A percentile compares a stretch with the other conserved stretches of the same genome.
Evolutionary conservation across 2,797 vertebrate genomes (phyloP).

Genomic region (Chromis chromis): DNA sequence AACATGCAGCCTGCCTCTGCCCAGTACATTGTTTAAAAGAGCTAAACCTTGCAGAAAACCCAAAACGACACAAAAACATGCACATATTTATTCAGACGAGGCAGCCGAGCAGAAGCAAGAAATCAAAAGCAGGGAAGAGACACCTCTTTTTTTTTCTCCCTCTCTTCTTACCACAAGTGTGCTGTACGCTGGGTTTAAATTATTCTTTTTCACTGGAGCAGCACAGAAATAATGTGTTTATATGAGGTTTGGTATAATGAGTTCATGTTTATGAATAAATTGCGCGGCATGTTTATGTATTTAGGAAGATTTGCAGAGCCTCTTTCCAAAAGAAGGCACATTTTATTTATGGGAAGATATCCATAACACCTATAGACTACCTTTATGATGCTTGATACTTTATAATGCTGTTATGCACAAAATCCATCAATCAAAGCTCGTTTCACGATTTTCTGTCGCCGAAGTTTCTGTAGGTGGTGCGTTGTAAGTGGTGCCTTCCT

Average conservation of each 20-base stretch:
- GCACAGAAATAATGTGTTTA: conserved; percentile 45
- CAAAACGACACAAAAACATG: conserved; percentile 25
- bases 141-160: conserved; percentile 28
- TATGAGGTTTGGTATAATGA: conserved; percentile 54
- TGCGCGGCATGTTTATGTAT: conserved; percentile 24
- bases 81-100: conserved; percentile 63
- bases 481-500: too few relatives aligned
- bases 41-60: conserved; percentile 45
- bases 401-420: neutral
- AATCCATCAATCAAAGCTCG: neutral
- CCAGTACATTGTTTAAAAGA: conserved; percentile 45
- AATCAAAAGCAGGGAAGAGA: conserved; percentile 40
- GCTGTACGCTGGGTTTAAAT: conserved; percentile 31
- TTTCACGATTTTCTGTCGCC: neutral
- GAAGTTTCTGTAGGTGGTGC: too few relatives aligned
- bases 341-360: neutral
- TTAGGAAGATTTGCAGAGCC: conserved; percentile 8
- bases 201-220: conserved; percentile 48
- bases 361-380: neutral
- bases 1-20: conserved; percentile 15
- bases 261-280: conserved; percentile 60
- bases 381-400: neutral
- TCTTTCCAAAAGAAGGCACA: conserved; percentile 5
- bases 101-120: conserved; percentile 34
- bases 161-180: conserved; percentile 15